Conservation (phyloP, 2,797 vertebrate genomes). For the Micrastur ruficollis region DNA sequence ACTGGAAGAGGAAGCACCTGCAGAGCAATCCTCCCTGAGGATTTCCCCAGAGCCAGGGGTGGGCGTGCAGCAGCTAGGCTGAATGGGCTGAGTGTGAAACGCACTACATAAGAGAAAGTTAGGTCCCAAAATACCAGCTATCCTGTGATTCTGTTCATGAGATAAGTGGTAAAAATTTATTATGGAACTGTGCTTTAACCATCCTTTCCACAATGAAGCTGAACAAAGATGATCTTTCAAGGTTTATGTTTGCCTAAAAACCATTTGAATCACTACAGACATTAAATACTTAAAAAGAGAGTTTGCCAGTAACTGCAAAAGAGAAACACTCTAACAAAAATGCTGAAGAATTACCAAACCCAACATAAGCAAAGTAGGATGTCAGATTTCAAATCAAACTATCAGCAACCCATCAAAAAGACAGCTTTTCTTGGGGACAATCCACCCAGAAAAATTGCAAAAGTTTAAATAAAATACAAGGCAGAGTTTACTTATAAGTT, state of each 20-base stretch:
- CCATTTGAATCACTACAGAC: not conserved
- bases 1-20: not conserved
- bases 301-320: not conserved
- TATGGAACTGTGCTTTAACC: not conserved
- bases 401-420: not conserved
- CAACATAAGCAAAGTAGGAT: not conserved
- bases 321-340: not conserved
- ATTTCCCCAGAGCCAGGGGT: not conserved
- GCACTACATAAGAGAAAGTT: no score
- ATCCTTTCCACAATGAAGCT: not conserved
- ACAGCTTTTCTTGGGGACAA: not conserved
- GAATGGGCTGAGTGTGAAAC: not conserved
- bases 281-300: not conserved
- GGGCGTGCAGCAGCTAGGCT: not conserved
- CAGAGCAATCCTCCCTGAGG: not conserved
- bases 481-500: not conserved
- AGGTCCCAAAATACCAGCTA: not conserved
- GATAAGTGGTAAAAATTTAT: not conserved
- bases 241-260: not conserved
- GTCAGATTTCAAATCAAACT: not conserved
- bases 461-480: not conserved
- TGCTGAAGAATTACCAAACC: not conserved
- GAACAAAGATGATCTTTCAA: not conserved
- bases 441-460: not conserved
- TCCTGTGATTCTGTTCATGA: not conserved